phyloP scores from a whole-genome alignment of 1,140 invertebrate species.

The Phocides pigmalion region DNA sequence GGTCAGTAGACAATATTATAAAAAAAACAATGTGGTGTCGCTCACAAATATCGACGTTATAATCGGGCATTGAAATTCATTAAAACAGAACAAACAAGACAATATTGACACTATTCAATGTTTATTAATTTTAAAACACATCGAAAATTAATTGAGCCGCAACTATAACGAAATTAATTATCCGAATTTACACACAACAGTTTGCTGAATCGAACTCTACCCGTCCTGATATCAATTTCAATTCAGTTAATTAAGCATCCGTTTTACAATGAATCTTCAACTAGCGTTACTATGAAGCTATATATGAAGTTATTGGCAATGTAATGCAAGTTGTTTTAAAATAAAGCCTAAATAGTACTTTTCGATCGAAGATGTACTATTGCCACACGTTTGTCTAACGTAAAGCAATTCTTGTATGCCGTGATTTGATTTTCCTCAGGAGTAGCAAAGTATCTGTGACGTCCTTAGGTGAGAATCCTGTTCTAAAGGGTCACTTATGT shows the following conservation, averaged over 20 bases:
- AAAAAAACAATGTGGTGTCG: too few species aligned
- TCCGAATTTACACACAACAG: not conserved
- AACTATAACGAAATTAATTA: slow-evolving; percentile 22
- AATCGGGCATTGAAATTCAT: not conserved
- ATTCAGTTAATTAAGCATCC: slow-evolving; percentile 6
- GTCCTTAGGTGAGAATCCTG: too few species aligned
- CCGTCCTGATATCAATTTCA: slow-evolving; percentile 5
- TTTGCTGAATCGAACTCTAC: slow-evolving; percentile 3
- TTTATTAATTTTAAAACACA: slow-evolving; percentile 22
- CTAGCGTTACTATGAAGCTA: not conserved
- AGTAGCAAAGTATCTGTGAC: too few species aligned
- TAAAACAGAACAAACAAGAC: slow-evolving; percentile 9
- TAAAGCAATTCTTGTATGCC: too few species aligned
- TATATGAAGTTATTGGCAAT: not conserved
- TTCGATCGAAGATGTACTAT: too few species aligned
- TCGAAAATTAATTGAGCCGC: slow-evolving; percentile 21
- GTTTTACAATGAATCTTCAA: slow-evolving; percentile 5
- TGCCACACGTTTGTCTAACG: too few species aligned
- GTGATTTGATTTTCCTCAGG: too few species aligned
- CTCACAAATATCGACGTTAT: too few species aligned
- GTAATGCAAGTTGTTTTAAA: not conserved
- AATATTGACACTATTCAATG: slow-evolving; percentile 8
- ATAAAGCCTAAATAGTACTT: not conserved
- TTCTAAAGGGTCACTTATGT: too few species aligned
- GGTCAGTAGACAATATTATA: too few species aligned